Conservation (phyloP, 2,113 vertebrate genomes). For the Ginglymostoma cirratum region DNA sequence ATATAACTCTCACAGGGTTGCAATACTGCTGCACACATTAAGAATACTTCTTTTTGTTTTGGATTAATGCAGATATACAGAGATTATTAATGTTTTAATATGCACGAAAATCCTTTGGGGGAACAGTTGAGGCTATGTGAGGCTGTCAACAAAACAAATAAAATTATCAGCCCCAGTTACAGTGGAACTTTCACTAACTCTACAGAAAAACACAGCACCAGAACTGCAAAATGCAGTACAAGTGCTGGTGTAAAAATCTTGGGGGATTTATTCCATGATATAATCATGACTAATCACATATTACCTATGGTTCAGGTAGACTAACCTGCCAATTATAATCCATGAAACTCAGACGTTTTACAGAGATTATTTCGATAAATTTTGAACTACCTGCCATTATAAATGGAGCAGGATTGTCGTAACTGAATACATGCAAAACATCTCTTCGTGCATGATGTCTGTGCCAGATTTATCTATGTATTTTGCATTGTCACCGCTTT, state of each 20-base stretch:
- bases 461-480: not conserved
- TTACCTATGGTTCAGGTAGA: not conserved
- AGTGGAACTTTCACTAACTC: not conserved
- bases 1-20: not conserved
- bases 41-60: not conserved
- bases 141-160: not conserved
- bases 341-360: not conserved
- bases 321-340: not conserved
- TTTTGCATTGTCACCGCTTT: not conserved
- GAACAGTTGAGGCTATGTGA: not conserved
- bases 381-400: not conserved
- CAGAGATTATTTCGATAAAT: not conserved
- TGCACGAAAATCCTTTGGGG: not conserved
- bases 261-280: not conserved
- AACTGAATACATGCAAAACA: not conserved
- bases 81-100: not conserved
- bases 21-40: not conserved
- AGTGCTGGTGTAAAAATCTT: not conserved
- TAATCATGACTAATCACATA: not conserved
- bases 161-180: not conserved
- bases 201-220: not conserved
- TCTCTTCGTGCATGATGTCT: not conserved
- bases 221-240: not conserved
- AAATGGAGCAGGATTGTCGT: not conserved
- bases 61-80: not conserved